Conservation (phyloP, 1,140 invertebrate species). For the Apis mellifera region DNA sequence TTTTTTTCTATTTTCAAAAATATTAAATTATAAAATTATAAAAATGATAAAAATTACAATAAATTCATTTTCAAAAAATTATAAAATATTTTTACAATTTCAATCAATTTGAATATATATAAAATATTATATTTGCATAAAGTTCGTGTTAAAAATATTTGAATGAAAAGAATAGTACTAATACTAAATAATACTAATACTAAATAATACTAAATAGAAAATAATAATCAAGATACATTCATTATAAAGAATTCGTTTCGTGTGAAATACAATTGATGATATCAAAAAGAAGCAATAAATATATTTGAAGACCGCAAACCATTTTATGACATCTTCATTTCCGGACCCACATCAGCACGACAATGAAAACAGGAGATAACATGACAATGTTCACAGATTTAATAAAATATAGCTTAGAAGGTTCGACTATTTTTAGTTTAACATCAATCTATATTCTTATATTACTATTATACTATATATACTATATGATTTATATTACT, state of each 20-base stretch:
- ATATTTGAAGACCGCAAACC: not conserved
- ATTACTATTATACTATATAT: too few relatives aligned
- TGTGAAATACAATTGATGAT: not conserved
- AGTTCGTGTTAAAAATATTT: not conserved
- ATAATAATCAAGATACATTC: not conserved
- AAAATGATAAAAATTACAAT: too few relatives aligned
- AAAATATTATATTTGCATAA: not conserved
- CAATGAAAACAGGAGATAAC: not conserved
- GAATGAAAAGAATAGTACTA: not conserved
- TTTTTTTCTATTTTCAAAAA: too few relatives aligned
- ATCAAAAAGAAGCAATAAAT: not conserved
- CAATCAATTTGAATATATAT: not conserved
- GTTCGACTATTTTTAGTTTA: not conserved
- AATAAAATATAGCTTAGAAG: conserved; percentile 1
- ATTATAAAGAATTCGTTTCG: not conserved
- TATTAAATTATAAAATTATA: too few relatives aligned
- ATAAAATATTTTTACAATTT: too few relatives aligned
- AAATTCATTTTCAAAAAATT: too few relatives aligned
- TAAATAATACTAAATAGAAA: too few relatives aligned
- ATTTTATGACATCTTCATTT: conserved; percentile 25
- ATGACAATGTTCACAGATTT: not conserved
- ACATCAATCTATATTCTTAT: not conserved
- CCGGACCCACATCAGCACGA: not conserved
- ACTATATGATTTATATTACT: too few relatives aligned
- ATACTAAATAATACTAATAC: too few relatives aligned